These are phyloP conservation scores for Alexandromys oeconomus DNA, from an alignment of 2,797 vertebrate species.

Conservation along the genomic window DNA sequence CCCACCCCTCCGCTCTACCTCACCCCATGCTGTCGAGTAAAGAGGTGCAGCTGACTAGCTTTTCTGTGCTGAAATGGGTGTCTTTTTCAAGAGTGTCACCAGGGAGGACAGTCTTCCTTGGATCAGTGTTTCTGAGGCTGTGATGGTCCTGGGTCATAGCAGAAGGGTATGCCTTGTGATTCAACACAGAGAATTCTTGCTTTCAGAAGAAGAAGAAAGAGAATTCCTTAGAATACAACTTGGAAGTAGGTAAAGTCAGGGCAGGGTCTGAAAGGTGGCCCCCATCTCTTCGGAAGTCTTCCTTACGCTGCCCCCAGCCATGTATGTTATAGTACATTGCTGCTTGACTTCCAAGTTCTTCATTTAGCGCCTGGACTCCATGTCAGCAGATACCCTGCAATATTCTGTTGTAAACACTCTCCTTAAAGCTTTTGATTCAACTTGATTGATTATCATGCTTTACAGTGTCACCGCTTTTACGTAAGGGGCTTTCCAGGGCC, in stretches of 20 bases:
- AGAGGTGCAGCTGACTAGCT: not conserved
- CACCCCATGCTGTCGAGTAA: not conserved
- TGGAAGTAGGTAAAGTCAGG: not conserved
- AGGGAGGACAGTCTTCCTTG: not conserved
- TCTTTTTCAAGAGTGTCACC: not conserved
- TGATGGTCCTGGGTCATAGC: not conserved
- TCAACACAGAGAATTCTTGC: not conserved
- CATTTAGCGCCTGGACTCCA: not conserved
- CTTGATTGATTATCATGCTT: not conserved
- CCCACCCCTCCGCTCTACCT: not conserved
- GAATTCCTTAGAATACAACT: not conserved
- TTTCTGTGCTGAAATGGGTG: not conserved
- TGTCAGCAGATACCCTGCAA: not conserved
- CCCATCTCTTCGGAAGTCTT: fast-evolving
- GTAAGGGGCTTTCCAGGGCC: not conserved
- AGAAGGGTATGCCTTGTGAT: not conserved
- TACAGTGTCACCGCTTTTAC: not conserved
- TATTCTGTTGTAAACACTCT: not conserved
- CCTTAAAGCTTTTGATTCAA: not conserved
- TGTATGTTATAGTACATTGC: too few relatives aligned
- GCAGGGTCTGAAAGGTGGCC: not conserved
- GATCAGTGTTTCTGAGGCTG: not conserved
- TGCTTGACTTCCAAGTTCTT: not conserved
- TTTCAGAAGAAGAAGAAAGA: not conserved
- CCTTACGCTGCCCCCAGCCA: not conserved